Conservation (phyloP, 2,888 invertebrate species). For the Eupeodes latifasciatus region DNA sequence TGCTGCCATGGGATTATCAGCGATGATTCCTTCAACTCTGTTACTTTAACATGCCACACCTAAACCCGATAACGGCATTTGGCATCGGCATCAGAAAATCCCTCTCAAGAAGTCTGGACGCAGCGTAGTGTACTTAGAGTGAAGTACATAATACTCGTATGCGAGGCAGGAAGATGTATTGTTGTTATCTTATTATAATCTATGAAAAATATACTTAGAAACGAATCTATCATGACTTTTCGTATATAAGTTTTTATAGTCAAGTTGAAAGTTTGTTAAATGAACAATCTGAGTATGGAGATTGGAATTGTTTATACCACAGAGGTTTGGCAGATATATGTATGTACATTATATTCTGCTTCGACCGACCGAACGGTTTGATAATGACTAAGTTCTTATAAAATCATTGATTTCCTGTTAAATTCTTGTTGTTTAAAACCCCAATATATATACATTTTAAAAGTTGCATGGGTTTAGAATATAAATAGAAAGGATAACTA, state of each 20-base stretch:
- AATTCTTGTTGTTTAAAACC: too few relatives aligned
- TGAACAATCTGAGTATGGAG: background rate
- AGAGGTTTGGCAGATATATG: too few relatives aligned
- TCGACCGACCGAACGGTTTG: too few relatives aligned
- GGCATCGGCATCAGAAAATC: background rate
- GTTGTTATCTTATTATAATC: conserved; percentile 14
- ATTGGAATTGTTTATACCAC: background rate
- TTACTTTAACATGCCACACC: conserved; percentile 26
- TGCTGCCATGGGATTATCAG: conserved; percentile 31
- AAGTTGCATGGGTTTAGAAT: too few relatives aligned
- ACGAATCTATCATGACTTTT: background rate
- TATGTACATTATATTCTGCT: too few relatives aligned
- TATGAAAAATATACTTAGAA: background rate
- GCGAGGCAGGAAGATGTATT: conserved; percentile 25
- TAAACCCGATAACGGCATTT: conserved; percentile 6
- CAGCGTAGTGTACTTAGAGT: background rate
- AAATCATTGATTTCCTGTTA: too few relatives aligned
- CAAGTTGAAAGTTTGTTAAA: background rate
- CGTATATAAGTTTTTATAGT: background rate
- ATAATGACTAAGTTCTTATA: too few relatives aligned
- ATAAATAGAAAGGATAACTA: too few relatives aligned
- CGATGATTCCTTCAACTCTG: conserved; percentile 42
- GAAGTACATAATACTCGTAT: background rate
- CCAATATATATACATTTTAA: too few relatives aligned
- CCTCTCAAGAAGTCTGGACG: conserved; percentile 29